Conservation (phyloP, 2,888 invertebrate species). For the Tetranychus truncatus region DNA sequence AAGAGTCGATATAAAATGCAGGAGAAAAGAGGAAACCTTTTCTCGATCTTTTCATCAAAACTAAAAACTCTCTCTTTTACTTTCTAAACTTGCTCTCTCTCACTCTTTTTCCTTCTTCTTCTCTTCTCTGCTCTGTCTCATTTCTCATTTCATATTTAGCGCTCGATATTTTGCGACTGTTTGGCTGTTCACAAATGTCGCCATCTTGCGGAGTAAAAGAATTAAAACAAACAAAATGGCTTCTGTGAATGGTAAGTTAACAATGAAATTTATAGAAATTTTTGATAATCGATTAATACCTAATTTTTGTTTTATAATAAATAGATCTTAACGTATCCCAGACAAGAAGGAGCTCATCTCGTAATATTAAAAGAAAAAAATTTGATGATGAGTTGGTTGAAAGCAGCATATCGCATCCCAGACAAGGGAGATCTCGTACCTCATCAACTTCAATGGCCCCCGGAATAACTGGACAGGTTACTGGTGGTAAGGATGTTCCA, state of each 20-base stretch:
- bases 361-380: slow-evolving; percentile 81
- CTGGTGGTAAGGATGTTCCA: slow-evolving; percentile 7
- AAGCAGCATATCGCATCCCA: slow-evolving; percentile 44
- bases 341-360: slow-evolving; percentile 50
- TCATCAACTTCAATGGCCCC: background rate
- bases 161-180: too few species aligned
- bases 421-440: slow-evolving; percentile 8
- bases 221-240: too few species aligned
- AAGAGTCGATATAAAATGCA: background rate
- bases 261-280: too few species aligned
- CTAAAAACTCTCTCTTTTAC: background rate
- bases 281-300: too few species aligned
- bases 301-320: too few species aligned
- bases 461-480: background rate
- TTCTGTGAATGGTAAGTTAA: too few species aligned
- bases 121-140: background rate
- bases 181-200: too few species aligned
- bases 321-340: background rate
- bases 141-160: too few species aligned
- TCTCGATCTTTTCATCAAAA: background rate
- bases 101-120: background rate
- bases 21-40: background rate
- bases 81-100: background rate
- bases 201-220: too few species aligned
- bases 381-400: slow-evolving; percentile 95